phyloP scores from a whole-genome alignment of 2,797 vertebrate species.

The Harpagifer antarcticus region DNA sequence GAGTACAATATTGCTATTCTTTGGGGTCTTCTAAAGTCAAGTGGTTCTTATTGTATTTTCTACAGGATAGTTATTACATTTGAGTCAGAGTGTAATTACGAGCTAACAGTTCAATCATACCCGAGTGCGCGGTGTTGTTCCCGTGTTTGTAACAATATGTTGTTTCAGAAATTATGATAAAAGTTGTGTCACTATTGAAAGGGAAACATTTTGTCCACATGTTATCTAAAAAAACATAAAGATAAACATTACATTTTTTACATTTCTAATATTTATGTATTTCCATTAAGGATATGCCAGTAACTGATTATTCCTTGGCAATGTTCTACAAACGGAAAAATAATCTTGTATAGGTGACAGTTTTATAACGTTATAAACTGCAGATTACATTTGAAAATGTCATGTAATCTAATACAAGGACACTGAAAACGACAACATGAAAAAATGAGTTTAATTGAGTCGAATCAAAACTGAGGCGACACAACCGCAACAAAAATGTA shows the following conservation, averaged over 20 bases:
- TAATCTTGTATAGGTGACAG: constrained; percentile 30
- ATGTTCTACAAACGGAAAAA: constrained; percentile 34
- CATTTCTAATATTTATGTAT: constrained; percentile 7
- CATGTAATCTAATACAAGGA: constrained; percentile 30
- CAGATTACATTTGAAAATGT: constrained; percentile 32
- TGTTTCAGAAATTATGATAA: constrained; percentile 22
- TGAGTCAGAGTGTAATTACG: constrained; percentile 35
- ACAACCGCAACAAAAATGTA: background rate
- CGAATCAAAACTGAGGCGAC: background rate
- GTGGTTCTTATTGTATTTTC: constrained; percentile 28
- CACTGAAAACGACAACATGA: constrained; percentile 7
- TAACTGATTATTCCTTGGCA: constrained; percentile 32
- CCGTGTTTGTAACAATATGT: background rate
- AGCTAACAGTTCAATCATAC: constrained; percentile 21
- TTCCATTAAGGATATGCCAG: constrained; percentile 21
- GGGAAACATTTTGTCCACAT: background rate
- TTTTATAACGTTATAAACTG: constrained; percentile 30
- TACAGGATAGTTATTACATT: constrained; percentile 21
- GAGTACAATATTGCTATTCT: constrained; percentile 1
- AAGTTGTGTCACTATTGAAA: background rate
- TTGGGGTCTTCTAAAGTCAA: constrained; percentile 16
- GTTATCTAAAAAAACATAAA: too few relatives aligned
- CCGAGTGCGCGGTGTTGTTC: constrained; percentile 13
- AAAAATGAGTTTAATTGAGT: constrained; percentile 28
- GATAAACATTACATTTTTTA: background rate